Percentiles rank a stretch among this genome's conserved stretches.
These are phyloP conservation scores for Aphelinus certus DNA, from an alignment of 1,140 invertebrate species.

Conservation along the genomic window DNA sequence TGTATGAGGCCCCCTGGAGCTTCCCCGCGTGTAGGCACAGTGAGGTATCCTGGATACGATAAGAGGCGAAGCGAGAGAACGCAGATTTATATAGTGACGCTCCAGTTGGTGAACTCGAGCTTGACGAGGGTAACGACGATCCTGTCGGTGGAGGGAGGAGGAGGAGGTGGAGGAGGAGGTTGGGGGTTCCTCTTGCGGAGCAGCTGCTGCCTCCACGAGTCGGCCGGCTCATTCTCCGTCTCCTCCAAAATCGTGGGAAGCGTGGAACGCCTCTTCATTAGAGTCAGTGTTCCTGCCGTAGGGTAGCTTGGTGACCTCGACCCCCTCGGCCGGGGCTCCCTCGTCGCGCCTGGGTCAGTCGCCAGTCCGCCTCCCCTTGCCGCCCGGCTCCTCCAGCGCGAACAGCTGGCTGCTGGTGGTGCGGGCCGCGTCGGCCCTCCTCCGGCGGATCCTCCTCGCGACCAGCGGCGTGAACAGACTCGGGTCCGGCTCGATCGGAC, in stretches of 20 bases:
- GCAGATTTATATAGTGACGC: too few species aligned
- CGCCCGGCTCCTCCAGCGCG: slow-evolving; percentile 43
- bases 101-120: too few species aligned
- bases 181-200: too few species aligned
- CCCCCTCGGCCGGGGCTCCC: slow-evolving; percentile 6
- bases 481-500: slow-evolving; percentile 63
- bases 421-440: slow-evolving; percentile 41
- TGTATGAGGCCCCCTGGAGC: too few species aligned
- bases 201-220: too few species aligned
- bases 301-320: slow-evolving; percentile 31
- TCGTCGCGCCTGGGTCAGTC: slow-evolving; percentile 22
- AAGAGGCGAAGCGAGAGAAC: too few species aligned
- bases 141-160: too few species aligned
- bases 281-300: slow-evolving; percentile 38
- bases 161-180: too few species aligned
- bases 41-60: too few species aligned
- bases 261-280: slow-evolving; percentile 33
- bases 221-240: slow-evolving; percentile 39
- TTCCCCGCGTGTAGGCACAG: too few species aligned
- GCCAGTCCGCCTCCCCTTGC: neutral
- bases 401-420: slow-evolving; percentile 51
- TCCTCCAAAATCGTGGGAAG: slow-evolving; percentile 37
- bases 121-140: too few species aligned
- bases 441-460: slow-evolving; percentile 63
- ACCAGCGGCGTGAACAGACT: slow-evolving; percentile 74